Evolutionary conservation across 2,113 vertebrate genomes (phyloP), one percentile per base, ranked within the genome.

Genomic region (Serilophus lunatus): DNA sequence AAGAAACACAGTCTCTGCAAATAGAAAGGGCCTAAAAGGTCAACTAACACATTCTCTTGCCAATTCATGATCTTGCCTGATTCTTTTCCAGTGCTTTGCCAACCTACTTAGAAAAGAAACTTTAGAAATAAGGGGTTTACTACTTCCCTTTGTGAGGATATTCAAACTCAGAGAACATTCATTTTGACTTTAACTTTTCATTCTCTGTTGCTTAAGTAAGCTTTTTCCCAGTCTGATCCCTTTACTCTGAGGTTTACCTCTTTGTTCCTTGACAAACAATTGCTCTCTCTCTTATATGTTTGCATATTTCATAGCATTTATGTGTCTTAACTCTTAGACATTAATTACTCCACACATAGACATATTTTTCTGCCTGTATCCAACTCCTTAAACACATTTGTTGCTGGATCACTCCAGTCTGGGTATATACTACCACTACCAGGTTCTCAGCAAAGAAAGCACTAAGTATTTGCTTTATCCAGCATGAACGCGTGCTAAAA

Each of bases 11-110:
- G 87, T 47, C 49, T 84, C 45, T 61, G 87, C 45, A 69, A 92
- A 95, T 65, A 42, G 51, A 91, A 94, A 94, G 50, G 36, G 91
- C 57, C 81, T 88, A 81, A 77, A 95, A 74, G 86, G 90, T 94
- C 92, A 94, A 76, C 72, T 71, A 83, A 49, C 6, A 36, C 56
- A 92, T 85, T 69, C 86, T 88, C 70, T 74, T 60, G 60, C 75
- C 83, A 90, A 51, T 82, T 92, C 82, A 74, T 85, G 82, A 72
- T 36, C 84, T 59, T 57, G 75, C 70, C 38, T 63, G 31, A 72
- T 68, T 44, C 38, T 81, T 65, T 93, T 53, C 65, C 70, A 82
- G 49, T 49, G 10, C 35, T 84, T 82, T 89, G 54, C 45, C 51
- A 72, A 24, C 53, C 56, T 69, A 49, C 3, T 66, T 45, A 5